Percentiles rank a stretch among this genome's conserved stretches.
These are phyloP conservation scores for Drepanosiphum platanoidis DNA, from an alignment of 2,888 invertebrate species.

Conservation along the genomic window DNA sequence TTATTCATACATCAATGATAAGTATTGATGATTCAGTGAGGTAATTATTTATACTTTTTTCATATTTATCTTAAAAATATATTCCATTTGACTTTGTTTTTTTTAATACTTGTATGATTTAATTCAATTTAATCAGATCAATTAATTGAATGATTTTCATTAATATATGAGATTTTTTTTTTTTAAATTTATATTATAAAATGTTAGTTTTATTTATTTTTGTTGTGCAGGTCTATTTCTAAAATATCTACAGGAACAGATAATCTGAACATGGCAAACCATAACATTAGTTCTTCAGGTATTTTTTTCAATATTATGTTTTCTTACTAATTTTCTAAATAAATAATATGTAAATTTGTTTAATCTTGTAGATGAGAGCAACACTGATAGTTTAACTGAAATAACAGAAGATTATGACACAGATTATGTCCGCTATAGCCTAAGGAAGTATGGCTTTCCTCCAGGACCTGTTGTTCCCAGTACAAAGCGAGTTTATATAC, in stretches of 20 bases:
- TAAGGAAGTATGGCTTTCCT: constrained; percentile 75
- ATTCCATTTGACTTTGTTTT: too few relatives aligned
- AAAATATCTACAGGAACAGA: neutral
- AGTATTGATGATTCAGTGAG: constrained; percentile 13
- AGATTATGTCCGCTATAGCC: constrained; percentile 73
- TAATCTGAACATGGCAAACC: neutral
- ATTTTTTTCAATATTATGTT: neutral
- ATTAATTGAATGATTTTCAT: too few relatives aligned
- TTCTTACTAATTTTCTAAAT: neutral
- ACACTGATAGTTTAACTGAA: constrained; percentile 20
- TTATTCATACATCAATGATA: neutral
- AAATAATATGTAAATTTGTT: neutral
- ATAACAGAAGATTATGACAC: constrained; percentile 73
- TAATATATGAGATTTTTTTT: neutral
- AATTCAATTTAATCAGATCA: too few relatives aligned
- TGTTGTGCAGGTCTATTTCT: constrained; percentile 4
- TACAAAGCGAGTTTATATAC: constrained; percentile 81
- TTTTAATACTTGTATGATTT: too few relatives aligned
- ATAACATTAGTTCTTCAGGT: neutral
- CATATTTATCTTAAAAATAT: neutral
- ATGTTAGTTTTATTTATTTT: neutral
- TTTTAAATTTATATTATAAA: neutral
- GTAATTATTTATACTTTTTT: constrained; percentile 20
- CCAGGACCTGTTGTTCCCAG: constrained; percentile 84
- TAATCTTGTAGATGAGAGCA: constrained; percentile 8